A percentile compares a stretch with the other conserved stretches of the same genome.
phyloP scores from a whole-genome alignment of 2,888 invertebrate species.

The Sussaba pulchella region DNA sequence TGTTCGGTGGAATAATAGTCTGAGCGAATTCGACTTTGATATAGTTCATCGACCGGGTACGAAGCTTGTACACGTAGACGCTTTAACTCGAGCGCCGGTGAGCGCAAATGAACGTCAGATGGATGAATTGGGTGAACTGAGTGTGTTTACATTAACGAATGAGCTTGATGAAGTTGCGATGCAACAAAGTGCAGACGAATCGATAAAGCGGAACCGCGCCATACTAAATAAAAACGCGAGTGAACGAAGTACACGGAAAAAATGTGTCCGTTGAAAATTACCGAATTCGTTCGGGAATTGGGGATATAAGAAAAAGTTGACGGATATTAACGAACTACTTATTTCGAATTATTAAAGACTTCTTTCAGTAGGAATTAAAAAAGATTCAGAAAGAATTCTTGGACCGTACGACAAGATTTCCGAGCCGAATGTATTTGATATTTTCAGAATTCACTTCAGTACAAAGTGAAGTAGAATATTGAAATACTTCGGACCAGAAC shows the following conservation, averaged over 20 bases:
- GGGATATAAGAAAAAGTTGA: too few relatives aligned
- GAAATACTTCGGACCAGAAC: too few relatives aligned
- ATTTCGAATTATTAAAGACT: too few relatives aligned
- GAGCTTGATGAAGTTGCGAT: conserved; percentile 22
- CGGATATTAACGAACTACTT: too few relatives aligned
- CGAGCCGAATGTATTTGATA: too few relatives aligned
- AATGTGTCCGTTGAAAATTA: too few relatives aligned
- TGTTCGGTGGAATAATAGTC: conserved; percentile 1
- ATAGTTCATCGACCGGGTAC: conserved; percentile 66
- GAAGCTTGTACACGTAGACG: conserved; percentile 67
- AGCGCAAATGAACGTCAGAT: neutral
- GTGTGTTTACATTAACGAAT: conserved; percentile 30
- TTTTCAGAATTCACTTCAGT: too few relatives aligned
- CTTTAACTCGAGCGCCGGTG: conserved; percentile 64
- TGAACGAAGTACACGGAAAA: neutral
- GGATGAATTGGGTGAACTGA: neutral
- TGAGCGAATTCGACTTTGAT: conserved; percentile 51
- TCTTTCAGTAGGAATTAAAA: too few relatives aligned
- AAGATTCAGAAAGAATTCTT: too few relatives aligned
- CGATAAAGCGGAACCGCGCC: neutral
- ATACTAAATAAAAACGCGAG: conserved; percentile 6
- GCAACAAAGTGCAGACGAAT: neutral
- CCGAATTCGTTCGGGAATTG: too few relatives aligned
- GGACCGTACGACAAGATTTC: too few relatives aligned
- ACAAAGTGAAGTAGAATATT: too few relatives aligned